These are phyloP conservation scores for Oryzaephilus surinamensis DNA, from an alignment of 1,140 invertebrate genomes.

Conservation along the genomic window DNA sequence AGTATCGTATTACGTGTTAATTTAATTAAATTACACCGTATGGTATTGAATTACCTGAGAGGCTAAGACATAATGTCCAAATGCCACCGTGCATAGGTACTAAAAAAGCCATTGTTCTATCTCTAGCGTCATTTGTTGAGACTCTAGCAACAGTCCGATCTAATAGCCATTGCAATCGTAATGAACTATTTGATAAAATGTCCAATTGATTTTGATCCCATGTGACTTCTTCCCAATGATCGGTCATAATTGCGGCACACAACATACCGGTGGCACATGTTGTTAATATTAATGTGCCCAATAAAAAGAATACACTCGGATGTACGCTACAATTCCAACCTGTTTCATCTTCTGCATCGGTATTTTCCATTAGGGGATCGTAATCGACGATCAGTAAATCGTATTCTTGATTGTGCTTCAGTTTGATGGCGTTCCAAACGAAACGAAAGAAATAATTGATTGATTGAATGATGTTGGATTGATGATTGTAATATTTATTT, in stretches of 20 bases:
- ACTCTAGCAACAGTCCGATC: constrained; percentile 51
- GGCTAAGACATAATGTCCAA: constrained; percentile 71
- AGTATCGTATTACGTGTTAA: too few relatives aligned
- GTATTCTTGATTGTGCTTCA: constrained; percentile 31
- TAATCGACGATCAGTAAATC: constrained; percentile 34
- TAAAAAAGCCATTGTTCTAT: constrained; percentile 47
- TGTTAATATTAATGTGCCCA: constrained; percentile 39
- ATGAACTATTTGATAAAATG: constrained; percentile 31
- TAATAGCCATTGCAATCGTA: constrained; percentile 51
- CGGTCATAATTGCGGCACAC: constrained; percentile 71
- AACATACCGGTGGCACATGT: constrained; percentile 62
- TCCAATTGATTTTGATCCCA: constrained; percentile 53
- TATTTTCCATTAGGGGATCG: constrained; percentile 22
- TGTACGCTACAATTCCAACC: constrained; percentile 35
- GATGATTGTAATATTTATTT: too few relatives aligned
- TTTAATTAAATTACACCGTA: too few relatives aligned
- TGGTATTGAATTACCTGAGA: constrained; percentile 61
- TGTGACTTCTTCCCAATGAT: constrained; percentile 73
- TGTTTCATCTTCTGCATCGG: constrained; percentile 34
- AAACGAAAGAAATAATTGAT: not conserved
- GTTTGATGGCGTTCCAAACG: constrained; percentile 13
- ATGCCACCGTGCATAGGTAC: constrained; percentile 79
- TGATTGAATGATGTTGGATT: too few relatives aligned
- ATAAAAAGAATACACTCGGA: constrained; percentile 29
- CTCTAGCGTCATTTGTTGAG: constrained; percentile 22